These are phyloP conservation scores for Spodoptera frugiperda DNA, from an alignment of 1,140 invertebrate genomes.

Conservation along the genomic window DNA sequence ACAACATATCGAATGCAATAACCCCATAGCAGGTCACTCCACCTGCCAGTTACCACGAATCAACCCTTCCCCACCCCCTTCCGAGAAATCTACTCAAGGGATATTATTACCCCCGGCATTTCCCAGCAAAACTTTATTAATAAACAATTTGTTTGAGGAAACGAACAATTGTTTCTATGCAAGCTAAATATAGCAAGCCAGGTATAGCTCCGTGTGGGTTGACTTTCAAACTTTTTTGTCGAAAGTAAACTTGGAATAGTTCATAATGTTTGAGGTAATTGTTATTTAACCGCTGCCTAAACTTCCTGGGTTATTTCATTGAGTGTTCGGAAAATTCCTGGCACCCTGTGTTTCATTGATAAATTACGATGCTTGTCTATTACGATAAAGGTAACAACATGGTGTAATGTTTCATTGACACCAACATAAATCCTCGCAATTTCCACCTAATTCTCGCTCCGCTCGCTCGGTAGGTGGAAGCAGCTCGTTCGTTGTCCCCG, in stretches of 20 bases:
- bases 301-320: not conserved
- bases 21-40: slow-evolving; percentile 15
- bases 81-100: not conserved
- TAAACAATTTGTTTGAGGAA: slow-evolving; percentile 8
- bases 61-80: slow-evolving; percentile 16
- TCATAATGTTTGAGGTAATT: not conserved
- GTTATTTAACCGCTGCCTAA: not conserved
- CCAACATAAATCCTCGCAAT: slow-evolving; percentile 19
- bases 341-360: not conserved
- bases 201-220: not conserved
- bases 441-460: slow-evolving; percentile 20
- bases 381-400: not conserved
- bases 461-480: not conserved
- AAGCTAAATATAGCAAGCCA: not conserved
- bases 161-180: not conserved
- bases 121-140: slow-evolving; percentile 19
- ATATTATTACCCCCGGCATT: slow-evolving; percentile 2
- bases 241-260: not conserved
- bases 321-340: not conserved
- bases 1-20: slow-evolving; percentile 28
- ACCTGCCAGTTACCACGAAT: not conserved
- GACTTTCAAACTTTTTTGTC: not conserved
- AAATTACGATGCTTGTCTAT: not conserved
- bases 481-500: slow-evolving; percentile 29
- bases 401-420: slow-evolving; percentile 15